phyloP scores from a whole-genome alignment of 30 jellyfish, hydroid and myxozoan genomes.

The Pseudorhiza aurosa region DNA sequence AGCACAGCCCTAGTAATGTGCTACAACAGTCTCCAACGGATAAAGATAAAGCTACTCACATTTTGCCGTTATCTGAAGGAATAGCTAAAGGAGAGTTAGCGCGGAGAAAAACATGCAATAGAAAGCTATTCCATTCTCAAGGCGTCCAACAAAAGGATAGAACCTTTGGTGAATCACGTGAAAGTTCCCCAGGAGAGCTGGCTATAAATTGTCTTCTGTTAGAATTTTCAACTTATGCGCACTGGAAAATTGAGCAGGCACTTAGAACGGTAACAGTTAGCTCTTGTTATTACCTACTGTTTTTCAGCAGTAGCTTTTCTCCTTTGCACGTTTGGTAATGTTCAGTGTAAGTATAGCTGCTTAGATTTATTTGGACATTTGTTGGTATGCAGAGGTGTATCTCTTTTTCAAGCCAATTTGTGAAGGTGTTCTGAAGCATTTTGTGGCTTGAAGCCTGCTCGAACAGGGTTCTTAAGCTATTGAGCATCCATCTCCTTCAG shows the following conservation, averaged over 20 bases:
- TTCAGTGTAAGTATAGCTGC: no score
- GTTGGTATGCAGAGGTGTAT: no score
- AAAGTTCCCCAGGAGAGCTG: constrained; percentile 51
- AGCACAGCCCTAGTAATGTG: constrained; percentile 59
- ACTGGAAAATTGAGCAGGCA: constrained; percentile 55
- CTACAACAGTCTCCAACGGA: constrained; percentile 4
- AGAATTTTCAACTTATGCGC: constrained; percentile 62
- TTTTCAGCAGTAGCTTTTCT: no score
- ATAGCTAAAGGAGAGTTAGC: not conserved
- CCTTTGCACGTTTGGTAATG: no score
- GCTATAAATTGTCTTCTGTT: constrained; percentile 56
- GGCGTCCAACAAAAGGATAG: not conserved
- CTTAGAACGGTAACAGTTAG: constrained; percentile 42
- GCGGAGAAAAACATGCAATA: constrained; percentile 22
- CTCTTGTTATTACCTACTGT: no score
- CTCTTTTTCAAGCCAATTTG: no score
- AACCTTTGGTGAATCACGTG: constrained; percentile 4
- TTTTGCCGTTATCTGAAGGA: constrained; percentile 6
- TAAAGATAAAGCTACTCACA: not conserved
- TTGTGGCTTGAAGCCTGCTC: no score
- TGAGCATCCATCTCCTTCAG: no score
- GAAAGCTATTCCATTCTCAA: constrained; percentile 35
- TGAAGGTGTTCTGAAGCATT: no score
- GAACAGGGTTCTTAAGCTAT: no score
- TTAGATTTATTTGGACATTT: no score